Base-by-base conservation (phyloP, 2,888 invertebrate genomes). In the Aspidiotus destructor region DNA sequence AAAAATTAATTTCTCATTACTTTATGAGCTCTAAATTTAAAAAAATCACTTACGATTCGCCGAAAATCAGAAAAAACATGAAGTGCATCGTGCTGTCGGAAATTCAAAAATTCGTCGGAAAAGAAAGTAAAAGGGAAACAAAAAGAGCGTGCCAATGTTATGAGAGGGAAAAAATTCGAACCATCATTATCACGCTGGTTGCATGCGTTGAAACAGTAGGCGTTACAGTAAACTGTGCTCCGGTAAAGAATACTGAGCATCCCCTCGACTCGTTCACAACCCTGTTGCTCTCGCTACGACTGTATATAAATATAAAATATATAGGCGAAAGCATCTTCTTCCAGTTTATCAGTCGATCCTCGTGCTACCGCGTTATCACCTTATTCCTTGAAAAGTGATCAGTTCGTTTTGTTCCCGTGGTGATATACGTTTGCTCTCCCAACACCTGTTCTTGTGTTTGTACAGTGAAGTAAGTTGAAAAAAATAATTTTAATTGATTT, bases 271-370 rank as follows among this genome's bases (percentile, higher is more conserved):
- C 55, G 41, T 65, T 65, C 57, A 55, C 48, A 52, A 17, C 65
- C 65, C 57, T 58, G 48, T 44, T 41, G 28, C 28, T 28, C 28
- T 28, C 28, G 28, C 28, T 28, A 28, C 28, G 28, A 28, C 44
- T 16, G 16, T 58, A n/a, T 17, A 28, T 57, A 57, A 58, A 65
- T 65, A 65, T 65, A 58, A 11, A 28, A 28, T 65, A 65, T 65
- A 65, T 57, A 65, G 65, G 40, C 44, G 65, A 57, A 58, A 58
- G 57, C 28, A 65, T 55, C 65, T 65, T 65, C 55, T 57, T 65
- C 58, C 44, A 65, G 65, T 65, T 65, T 65, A 65, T 65, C 65
- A 65, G 65, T 57, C 28, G 28, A 28, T 28, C 48, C 57, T 55
- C 58, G 65, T 44, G 55, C 65, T 44, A 65, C 48, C 58, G 28